Evolutionary conservation across 2,888 invertebrate genomes (phyloP).

Genomic region (Baronia brevicornis): DNA sequence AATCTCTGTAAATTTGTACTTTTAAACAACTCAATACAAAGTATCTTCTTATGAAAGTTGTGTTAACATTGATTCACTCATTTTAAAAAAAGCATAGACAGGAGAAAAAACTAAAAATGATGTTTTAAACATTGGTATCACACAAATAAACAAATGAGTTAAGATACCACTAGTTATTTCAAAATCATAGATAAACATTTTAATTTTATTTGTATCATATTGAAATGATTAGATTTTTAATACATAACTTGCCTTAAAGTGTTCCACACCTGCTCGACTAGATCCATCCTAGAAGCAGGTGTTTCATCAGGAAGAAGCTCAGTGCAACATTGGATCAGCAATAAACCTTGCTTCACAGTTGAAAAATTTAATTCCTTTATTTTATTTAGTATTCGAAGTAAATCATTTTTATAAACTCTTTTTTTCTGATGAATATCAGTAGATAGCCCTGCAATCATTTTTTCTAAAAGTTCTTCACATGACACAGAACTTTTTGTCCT

Average conservation of each 20-base stretch:
- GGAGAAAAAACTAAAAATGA: no score
- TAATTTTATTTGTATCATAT: background rate
- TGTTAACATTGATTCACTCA: no score
- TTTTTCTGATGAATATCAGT: slow-evolving; percentile 57
- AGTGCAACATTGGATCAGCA: slow-evolving; percentile 74
- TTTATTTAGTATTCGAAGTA: slow-evolving; percentile 45
- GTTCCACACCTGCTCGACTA: slow-evolving; percentile 74
- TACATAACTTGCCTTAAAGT: slow-evolving; percentile 47
- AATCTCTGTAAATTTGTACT: no score
- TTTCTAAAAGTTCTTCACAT: slow-evolving; percentile 51
- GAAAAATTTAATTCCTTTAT: slow-evolving; percentile 53
- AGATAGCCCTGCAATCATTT: slow-evolving; percentile 49
- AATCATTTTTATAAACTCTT: slow-evolving; percentile 64
- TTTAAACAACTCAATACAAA: no score
- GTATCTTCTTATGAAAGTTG: no score
- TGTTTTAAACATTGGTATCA: no score
- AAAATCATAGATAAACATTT: no score
- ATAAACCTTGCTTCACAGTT: slow-evolving; percentile 56
- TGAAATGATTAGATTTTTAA: background rate
- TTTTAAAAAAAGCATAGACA: no score
- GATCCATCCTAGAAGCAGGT: slow-evolving; percentile 50
- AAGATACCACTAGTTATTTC: no score
- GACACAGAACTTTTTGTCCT: no score
- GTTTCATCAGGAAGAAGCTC: slow-evolving; percentile 71
- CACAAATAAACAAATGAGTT: no score